Evolutionary conservation across 2,113 vertebrate species (phyloP).

Genomic region (Thunnus maccoyii): DNA sequence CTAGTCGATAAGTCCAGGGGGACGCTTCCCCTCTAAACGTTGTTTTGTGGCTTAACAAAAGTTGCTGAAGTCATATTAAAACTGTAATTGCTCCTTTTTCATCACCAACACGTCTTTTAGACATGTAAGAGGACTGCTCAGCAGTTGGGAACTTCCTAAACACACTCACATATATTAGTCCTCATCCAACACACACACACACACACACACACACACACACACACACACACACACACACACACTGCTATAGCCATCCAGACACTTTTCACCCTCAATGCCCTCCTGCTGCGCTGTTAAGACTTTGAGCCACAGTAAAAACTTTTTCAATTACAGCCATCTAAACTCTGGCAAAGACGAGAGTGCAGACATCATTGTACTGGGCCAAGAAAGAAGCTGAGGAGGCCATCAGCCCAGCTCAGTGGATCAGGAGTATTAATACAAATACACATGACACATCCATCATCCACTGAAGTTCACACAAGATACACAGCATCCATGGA

Average conservation of each 20-base stretch:
- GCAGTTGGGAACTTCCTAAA: not conserved
- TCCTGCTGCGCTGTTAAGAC: conserved; percentile 43
- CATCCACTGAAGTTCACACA: not conserved
- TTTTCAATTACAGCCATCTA: conserved; percentile 49
- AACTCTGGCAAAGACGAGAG: conserved; percentile 21
- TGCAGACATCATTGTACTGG: not conserved
- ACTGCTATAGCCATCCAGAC: not conserved
- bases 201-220: no score
- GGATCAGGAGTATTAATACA: conserved; percentile 25
- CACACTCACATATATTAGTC: not conserved
- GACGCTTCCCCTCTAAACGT: not conserved
- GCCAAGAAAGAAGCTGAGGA: conserved; percentile 22
- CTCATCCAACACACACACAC: no score
- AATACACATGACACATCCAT: conserved; percentile 16
- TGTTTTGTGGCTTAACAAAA: not conserved
- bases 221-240: not conserved
- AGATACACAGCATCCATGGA: not conserved
- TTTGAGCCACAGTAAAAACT: conserved; percentile 39
- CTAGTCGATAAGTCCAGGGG: not conserved
- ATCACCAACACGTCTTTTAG: not conserved
- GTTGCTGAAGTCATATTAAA: not conserved
- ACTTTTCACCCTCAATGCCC: conserved; percentile 37
- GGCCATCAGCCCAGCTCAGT: conserved; percentile 5
- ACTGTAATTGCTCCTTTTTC: conserved; percentile 1
- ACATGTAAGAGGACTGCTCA: not conserved